Base-by-base conservation (phyloP, 2,888 invertebrate genomes). In the Apotomis capreana region DNA sequence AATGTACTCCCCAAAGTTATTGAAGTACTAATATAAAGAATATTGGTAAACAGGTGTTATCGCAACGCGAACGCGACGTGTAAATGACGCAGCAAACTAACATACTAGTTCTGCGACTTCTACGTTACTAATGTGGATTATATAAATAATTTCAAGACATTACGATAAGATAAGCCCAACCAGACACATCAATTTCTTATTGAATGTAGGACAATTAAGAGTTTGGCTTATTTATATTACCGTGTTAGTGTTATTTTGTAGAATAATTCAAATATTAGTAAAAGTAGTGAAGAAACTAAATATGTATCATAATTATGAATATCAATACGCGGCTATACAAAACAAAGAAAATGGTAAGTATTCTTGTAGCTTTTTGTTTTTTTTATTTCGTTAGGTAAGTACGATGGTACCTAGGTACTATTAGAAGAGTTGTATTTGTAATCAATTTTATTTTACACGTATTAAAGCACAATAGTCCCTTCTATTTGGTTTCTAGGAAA, bases 271-370 rank as follows among this genome's bases (percentile, higher is more conserved):
- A 44, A 9, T 44, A 49, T 62, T 36, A 40, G 5, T 52, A 10
- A 36, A 15, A 46, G 9, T 36, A 13, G 15, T 55, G 12, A 13
- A 13, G 60, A 55, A 37, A 60, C 10, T 12, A 49, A 46, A 57
- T 10, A 87, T 86, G 6, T 91, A 91, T 78, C 89, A 90, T 65
- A 90, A 84, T 76, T 87, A 89, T 54, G 88, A 89, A 77, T 91
- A 90, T 78, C 87, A 88, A 75, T 92, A 92, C 75, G 84, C 85
- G 37, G 84, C 84, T 52, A 84, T 91, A 68, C 85, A 87, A 77
- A 87, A 80, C 75, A 89, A 87, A 79, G 87, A 89, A 76, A 81
- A 85, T 78, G 89, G 91, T 91, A 83, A 85, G 91, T 81, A 15
- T 57, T 9, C 46, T 57, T 9, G 46, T 4, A 36, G 36, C 36